A percentile compares a stretch with the other conserved stretches of the same genome.
phyloP scores from a whole-genome alignment of 2,888 invertebrate species.

The Cephalotes varians region DNA sequence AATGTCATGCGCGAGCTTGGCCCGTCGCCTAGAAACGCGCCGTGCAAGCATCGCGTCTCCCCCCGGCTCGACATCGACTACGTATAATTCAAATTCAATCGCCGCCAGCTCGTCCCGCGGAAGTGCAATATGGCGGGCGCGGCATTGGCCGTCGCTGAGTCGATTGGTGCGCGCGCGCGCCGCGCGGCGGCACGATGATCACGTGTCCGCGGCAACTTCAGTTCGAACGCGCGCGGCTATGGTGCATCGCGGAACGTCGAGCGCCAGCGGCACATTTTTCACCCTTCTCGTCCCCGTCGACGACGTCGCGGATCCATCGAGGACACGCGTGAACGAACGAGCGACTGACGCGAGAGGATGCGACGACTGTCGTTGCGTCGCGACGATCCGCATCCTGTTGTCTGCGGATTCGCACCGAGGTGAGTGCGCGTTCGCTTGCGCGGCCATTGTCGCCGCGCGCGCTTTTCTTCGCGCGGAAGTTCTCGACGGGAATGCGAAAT shows the following conservation, averaged over 20 bases:
- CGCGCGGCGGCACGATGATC: not conserved
- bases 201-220: constrained; percentile 16
- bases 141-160: not conserved
- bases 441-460: constrained; percentile 37
- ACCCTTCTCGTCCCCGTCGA: not conserved
- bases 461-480: not conserved
- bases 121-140: constrained; percentile 10
- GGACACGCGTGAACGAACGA: constrained; percentile 70
- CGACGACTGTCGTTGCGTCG: constrained; percentile 66
- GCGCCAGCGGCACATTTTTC: not conserved
- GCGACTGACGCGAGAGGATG: constrained; percentile 64
- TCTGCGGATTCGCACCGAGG: constrained; percentile 70
- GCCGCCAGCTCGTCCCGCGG: not conserved
- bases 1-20: constrained; percentile 40
- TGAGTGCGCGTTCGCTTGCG: constrained; percentile 61
- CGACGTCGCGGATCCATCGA: constrained; percentile 42
- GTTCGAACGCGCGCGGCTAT: not conserved
- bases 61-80: not conserved
- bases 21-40: constrained; percentile 41
- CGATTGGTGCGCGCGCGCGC: not conserved
- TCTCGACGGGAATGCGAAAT: not conserved
- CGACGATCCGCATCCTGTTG: constrained; percentile 72
- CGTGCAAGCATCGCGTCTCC: constrained; percentile 28
- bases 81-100: constrained; percentile 20
- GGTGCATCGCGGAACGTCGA: not conserved